Percentiles rank a stretch among this genome's conserved stretches.
Conservation (phyloP, 2,888 invertebrate genomes). For the Baronia brevicornis region DNA sequence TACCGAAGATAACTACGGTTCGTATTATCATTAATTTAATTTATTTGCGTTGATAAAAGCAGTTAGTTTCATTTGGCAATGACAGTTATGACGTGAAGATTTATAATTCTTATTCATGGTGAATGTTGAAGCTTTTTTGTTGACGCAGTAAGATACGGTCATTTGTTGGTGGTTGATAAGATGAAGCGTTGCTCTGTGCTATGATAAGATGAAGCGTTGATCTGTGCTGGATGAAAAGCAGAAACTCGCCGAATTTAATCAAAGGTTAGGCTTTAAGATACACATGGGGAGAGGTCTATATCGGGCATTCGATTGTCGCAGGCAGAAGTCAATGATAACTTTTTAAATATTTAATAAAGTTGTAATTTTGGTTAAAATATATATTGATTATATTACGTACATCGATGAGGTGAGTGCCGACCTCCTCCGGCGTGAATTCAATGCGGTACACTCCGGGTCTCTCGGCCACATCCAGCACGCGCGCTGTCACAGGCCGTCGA, state of each 20-base stretch:
- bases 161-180: too few species aligned
- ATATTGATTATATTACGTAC: slow-evolving; percentile 67
- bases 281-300: too few species aligned
- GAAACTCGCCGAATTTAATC: too few species aligned
- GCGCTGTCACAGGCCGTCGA: slow-evolving; percentile 86
- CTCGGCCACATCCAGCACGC: slow-evolving; percentile 87
- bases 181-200: too few species aligned
- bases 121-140: slow-evolving; percentile 5
- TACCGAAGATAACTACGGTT: slow-evolving; percentile 16
- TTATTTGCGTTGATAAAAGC: slow-evolving; percentile 13
- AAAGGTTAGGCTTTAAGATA: too few species aligned
- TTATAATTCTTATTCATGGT: not conserved
- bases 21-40: slow-evolving; percentile 17
- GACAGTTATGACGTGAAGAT: not conserved
- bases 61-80: slow-evolving; percentile 1
- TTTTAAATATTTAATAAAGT: not conserved
- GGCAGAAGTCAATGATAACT: too few species aligned
- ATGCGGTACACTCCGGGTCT: slow-evolving; percentile 89
- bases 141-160: too few species aligned
- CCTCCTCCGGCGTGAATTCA: slow-evolving; percentile 94
- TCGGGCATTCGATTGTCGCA: too few species aligned
- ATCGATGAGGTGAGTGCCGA: slow-evolving; percentile 95
- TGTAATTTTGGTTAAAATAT: not conserved
- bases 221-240: too few species aligned
- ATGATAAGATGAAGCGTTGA: too few species aligned